Evolutionary conservation across 2,888 invertebrate species (phyloP).

Genomic region (Teleiodes luculella): DNA sequence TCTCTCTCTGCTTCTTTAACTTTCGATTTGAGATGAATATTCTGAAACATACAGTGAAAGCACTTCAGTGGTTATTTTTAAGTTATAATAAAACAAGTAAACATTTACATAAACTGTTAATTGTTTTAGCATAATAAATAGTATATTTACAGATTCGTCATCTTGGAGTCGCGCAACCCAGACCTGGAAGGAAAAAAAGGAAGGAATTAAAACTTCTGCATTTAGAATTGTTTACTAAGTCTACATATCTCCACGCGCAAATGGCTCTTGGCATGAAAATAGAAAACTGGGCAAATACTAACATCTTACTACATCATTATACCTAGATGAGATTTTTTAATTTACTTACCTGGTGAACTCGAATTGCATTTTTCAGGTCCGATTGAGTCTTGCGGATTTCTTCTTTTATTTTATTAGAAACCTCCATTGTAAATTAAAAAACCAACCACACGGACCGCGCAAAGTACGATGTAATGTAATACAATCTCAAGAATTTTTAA

Average conservation of each 20-base stretch:
- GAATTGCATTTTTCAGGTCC: slow-evolving; percentile 80
- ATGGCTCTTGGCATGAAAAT: no score
- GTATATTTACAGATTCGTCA: slow-evolving; percentile 72
- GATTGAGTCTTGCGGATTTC: slow-evolving; percentile 80
- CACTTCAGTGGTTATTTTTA: no score
- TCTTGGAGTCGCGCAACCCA: slow-evolving; percentile 77
- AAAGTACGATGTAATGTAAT: neutral
- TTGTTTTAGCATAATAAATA: neutral
- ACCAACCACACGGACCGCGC: neutral
- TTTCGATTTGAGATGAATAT: slow-evolving; percentile 70
- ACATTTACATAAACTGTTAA: no score
- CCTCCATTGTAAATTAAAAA: slow-evolving; percentile 65
- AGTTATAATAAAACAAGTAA: no score
- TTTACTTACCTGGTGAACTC: slow-evolving; percentile 81
- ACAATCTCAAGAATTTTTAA: slow-evolving; percentile 10
- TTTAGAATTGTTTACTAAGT: no score
- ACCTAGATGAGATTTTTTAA: slow-evolving; percentile 2
- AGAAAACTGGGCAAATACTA: no score
- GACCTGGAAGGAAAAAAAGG: slow-evolving; percentile 53
- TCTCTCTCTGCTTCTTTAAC: slow-evolving; percentile 79
- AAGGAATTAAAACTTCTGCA: no score
- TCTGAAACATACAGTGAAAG: no score
- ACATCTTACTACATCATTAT: no score
- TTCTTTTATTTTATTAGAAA: slow-evolving; percentile 80
- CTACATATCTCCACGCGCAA: no score